Evolutionary conservation across 2,113 vertebrate genomes (phyloP), one percentile per base, ranked within the genome.

Genomic region (Protomyctophum bolini): DNA sequence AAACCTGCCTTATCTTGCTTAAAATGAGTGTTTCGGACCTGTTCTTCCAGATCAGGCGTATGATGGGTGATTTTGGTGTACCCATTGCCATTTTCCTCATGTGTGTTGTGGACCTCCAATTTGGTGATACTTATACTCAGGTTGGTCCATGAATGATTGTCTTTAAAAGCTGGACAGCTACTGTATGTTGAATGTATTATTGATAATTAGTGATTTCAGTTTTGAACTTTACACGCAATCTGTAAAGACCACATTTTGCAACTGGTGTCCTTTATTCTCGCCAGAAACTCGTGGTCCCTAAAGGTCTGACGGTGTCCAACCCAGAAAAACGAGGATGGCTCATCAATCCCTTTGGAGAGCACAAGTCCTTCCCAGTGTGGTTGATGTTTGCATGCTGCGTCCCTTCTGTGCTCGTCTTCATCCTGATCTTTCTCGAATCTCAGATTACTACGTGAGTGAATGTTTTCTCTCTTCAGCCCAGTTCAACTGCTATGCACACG

Each of bases 351-450:
- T 79, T 95, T 59, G 96, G 96, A 4, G 49, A 76, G 0, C 9
- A 58, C 75, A 0, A 7, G 0, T 0, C 0, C 0, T 96, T 99
- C 78, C 98, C 97, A 15, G 84, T 89, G 48, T 98, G 97, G 98
- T 87, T 99, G 93, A 98, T 96, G 94, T 94, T 98, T 0, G 96
- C 93, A 3, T 91, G 93, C 0, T 88, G 82, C n/a, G 75, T 98
- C 8, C 97, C 98, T 0, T 96, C 96, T 7, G 5, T 97, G 6
- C 93, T 99, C 6, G 95, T 99, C 88, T 99, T 99, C 88, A 99
- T 99, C 76, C 95, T 99, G 81, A 98, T 99, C 86, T 99, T 99
- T 83, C 93, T 99, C 0, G 98, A 99, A 90, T 95, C 97, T 0
- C 97, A 99, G 92, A 99, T 99, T 83, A 99, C 98, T 75, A 98